phyloP scores from a whole-genome alignment of 2,113 vertebrate genomes.

The Catharus bicknelli region DNA sequence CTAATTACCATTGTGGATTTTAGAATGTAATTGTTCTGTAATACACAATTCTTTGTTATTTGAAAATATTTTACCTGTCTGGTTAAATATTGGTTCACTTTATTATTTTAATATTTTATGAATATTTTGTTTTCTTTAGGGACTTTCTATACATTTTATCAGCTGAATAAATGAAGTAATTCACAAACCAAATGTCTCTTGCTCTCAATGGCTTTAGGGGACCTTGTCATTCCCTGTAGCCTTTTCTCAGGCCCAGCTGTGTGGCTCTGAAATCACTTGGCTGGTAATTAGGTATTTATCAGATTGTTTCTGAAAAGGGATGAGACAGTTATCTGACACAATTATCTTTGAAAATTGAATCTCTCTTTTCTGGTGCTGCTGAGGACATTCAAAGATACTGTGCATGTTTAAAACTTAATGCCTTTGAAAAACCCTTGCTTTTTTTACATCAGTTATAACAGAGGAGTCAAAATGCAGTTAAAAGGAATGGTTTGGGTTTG shows the following conservation, averaged over 20 bases:
- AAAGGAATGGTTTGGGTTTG: neutral
- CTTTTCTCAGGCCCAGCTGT: slow-evolving; percentile 65
- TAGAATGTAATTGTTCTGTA: neutral
- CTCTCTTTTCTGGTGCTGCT: slow-evolving; percentile 70
- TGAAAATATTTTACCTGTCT: neutral
- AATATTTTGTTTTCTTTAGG: slow-evolving; percentile 60
- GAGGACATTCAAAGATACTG: slow-evolving; percentile 69
- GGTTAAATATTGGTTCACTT: slow-evolving; percentile 16
- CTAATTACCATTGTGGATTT: neutral
- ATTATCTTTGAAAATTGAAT: slow-evolving; percentile 89
- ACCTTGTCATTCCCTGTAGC: slow-evolving; percentile 62
- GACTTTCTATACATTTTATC: slow-evolving; percentile 51
- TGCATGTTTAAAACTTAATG: slow-evolving; percentile 69
- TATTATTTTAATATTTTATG: slow-evolving; percentile 66
- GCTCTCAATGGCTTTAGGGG: slow-evolving; percentile 45
- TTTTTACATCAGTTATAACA: slow-evolving; percentile 37
- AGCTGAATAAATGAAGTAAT: slow-evolving; percentile 79
- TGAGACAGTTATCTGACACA: slow-evolving; percentile 86
- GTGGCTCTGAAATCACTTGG: slow-evolving; percentile 75
- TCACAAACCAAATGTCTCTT: slow-evolving; percentile 58
- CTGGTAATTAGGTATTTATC: slow-evolving; percentile 96
- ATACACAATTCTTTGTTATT: neutral
- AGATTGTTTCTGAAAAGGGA: slow-evolving; percentile 85
- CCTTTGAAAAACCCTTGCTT: slow-evolving; percentile 71
- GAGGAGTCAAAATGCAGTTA: slow-evolving; percentile 32